A percentile compares a stretch with the other conserved stretches of the same genome.
These are phyloP conservation scores for Myiothlypis chrysogaster DNA, from an alignment of 2,797 vertebrate genomes.

Conservation along the genomic window DNA sequence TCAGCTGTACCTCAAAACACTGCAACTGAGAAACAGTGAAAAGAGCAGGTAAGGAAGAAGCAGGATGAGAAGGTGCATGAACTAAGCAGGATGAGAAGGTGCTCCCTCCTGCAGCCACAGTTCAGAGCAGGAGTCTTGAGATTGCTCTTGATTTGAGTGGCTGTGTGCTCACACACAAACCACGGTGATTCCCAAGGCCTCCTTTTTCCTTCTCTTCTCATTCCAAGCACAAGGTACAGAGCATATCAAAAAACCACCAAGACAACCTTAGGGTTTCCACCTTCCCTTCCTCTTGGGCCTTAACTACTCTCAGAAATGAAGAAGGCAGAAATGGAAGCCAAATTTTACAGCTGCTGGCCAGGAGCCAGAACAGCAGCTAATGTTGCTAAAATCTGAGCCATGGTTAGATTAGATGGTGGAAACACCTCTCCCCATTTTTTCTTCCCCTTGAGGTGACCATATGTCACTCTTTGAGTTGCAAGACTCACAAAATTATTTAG, in stretches of 20 bases:
- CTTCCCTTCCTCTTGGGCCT: not conserved
- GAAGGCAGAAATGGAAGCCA: not conserved
- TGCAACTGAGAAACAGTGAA: not conserved
- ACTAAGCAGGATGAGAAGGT: not conserved
- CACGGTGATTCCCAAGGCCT: fast-evolving
- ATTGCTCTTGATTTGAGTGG: not conserved
- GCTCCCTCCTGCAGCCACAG: not conserved
- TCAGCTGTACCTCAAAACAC: not conserved
- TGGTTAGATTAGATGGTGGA: not conserved
- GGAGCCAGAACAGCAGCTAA: not conserved
- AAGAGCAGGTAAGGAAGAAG: not conserved
- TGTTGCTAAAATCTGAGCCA: not conserved
- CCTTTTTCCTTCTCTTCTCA: not conserved
- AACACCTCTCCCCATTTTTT: fast-evolving
- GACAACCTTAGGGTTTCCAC: not conserved
- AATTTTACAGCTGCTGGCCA: not conserved
- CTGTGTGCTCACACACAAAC: not conserved
- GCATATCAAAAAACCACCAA: not conserved
- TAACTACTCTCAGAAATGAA: not conserved
- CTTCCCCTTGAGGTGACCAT: fast-evolving
- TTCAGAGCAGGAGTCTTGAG: not conserved
- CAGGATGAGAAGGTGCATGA: not conserved
- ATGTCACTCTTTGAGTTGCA: not conserved
- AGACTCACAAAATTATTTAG: not conserved
- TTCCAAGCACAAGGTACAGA: not conserved